Conservation (phyloP, 2,113 vertebrate species). For the Edolisoma coerulescens region DNA sequence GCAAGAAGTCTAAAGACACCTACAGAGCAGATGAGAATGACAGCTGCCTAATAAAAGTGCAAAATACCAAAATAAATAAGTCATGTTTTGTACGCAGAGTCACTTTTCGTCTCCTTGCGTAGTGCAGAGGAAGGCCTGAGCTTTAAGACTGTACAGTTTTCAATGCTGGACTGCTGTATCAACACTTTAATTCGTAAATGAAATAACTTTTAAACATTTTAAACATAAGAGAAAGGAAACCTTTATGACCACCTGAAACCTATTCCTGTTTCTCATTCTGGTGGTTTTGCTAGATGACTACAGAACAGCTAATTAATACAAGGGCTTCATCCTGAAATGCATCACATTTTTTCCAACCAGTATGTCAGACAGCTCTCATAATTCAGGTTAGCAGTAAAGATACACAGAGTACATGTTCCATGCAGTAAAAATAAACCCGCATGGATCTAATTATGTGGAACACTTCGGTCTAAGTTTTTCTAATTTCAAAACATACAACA, state of each 20-base stretch:
- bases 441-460: background rate
- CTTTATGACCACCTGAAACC: background rate
- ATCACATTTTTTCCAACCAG: background rate
- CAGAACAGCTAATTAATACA: background rate
- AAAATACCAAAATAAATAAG: background rate
- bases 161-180: background rate
- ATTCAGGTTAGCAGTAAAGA: background rate
- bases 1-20: background rate
- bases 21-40: background rate
- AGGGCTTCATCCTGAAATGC: background rate
- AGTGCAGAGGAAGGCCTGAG: background rate
- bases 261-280: background rate
- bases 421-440: background rate
- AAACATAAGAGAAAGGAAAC: background rate
- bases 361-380: background rate
- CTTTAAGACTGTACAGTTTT: background rate
- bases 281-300: background rate
- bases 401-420: background rate
- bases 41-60: background rate
- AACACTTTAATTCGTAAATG: background rate
- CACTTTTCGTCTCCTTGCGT: background rate
- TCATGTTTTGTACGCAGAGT: background rate
- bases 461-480: background rate
- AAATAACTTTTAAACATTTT: background rate
- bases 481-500: background rate